These are phyloP conservation scores for Tachystola acroxantha DNA, from an alignment of 2,888 invertebrate genomes.

Conservation along the genomic window DNA sequence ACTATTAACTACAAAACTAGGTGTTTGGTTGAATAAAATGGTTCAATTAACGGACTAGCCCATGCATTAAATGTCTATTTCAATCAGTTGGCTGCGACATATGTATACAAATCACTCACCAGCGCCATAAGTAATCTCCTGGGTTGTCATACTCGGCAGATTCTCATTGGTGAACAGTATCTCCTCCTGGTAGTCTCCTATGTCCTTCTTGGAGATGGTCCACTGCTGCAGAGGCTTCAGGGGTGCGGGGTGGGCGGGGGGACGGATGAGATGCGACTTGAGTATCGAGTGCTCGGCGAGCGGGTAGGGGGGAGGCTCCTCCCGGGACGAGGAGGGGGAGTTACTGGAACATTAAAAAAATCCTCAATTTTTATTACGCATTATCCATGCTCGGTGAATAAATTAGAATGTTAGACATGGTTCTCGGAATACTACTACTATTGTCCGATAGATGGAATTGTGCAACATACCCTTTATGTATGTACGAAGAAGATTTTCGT, in stretches of 20 bases:
- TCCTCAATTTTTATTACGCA: no score
- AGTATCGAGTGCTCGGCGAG: slow-evolving; percentile 63
- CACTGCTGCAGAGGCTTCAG: slow-evolving; percentile 60
- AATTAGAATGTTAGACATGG: no score
- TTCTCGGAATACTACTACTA: no score
- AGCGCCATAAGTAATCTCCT: slow-evolving; percentile 63
- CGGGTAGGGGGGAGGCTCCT: slow-evolving; percentile 57
- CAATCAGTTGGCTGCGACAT: no score
- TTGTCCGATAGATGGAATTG: no score
- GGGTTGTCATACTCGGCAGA: slow-evolving; percentile 44
- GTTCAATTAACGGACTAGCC: no score
- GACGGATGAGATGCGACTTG: slow-evolving; percentile 62
- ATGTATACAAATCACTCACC: slow-evolving; percentile 37
- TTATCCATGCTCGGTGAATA: no score
- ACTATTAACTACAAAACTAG: no score
- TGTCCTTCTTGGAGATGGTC: slow-evolving; percentile 71
- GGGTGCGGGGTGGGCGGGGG: slow-evolving; percentile 34
- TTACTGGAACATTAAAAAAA: slow-evolving; percentile 26
- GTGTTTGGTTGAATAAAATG: no score
- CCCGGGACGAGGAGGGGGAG: slow-evolving; percentile 45
- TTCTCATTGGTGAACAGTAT: slow-evolving; percentile 72
- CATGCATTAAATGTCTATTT: no score
- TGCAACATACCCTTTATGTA: no score
- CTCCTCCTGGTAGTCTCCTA: slow-evolving; percentile 63
- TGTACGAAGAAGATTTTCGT: no score